Evolutionary conservation across 2,888 invertebrate species (phyloP), one percentile per base, ranked within the genome.

Genomic region (Empis livida): DNA sequence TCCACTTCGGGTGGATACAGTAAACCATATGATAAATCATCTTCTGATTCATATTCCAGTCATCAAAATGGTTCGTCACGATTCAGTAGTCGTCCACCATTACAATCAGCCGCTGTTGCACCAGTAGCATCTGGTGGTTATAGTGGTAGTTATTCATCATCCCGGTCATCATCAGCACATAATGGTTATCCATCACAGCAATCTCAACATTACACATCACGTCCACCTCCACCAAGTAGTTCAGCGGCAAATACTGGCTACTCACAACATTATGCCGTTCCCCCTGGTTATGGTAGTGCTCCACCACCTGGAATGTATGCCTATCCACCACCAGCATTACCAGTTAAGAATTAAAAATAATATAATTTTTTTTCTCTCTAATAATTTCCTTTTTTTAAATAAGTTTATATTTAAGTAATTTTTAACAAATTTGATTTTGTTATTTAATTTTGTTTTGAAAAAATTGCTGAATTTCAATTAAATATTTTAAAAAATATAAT

Each of bases 261-360:
- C 9, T 27, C 23, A 41, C 59, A 61, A 9, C 61, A 59, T 50
- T 67, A 65, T 59, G 64, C 61, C 50, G 64, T 66, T 59, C 64
- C 65, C 56, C 46, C 59, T 49, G 55, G 55, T 40, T 59, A 55
- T 49, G 46, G 53, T 30, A 47, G 23, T 16, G 38, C 56, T 10
- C 53, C 55, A 8, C 58, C 61, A 10, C 55, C 57, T 39, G 61
- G 59, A 51, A 62, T 64, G 58, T 67, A 61, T 53, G 61, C 66
- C 40, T 65, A 64, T 55, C 68, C 67, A 48, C 68, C 68, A 52
- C 68, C 68, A 42, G 66, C 68, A 49, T 57, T 68, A 54, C 68
- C 68, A 49, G 68, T 65, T 57, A 64, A 64, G 56, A 67, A 68
- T 54, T 68, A 65, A 62, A 46, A 17, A 27, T 27, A 27, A 27